Evolutionary conservation across 2,797 vertebrate species (phyloP), one percentile per base, ranked within the genome.

Genomic region (Cirrhinus mrigala): DNA sequence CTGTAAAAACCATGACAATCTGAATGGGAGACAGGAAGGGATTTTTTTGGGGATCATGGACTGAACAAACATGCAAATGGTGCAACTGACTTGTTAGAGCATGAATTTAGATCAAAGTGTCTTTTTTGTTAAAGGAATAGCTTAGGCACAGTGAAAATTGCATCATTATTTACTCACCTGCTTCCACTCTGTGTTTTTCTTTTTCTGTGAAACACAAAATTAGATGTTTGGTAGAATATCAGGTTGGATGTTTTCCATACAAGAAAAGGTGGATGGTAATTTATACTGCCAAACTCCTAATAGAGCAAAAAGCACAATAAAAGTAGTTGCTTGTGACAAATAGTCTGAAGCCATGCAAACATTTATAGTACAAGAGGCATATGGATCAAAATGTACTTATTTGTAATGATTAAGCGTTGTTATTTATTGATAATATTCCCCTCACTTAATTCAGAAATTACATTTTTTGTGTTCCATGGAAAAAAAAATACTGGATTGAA

Each of bases 31-130:
- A 6, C 37, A 78, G 56, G 73, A 83, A 76, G 73, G 80, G 73
- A 68, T 83, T 83, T 74, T 46, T 66, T 46, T 24, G 76, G 60
- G 60, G 71, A 66, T 76, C 60, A 66, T 22, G 12, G 58, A 40
- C 82, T 83, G 60, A 54, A 66, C 60, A 68, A 83, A 50, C 54
- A 73, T 60, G 37, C 69, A 73, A 54, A 75, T 68, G 48, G 33
- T 10, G 46, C 29, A 68, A 18, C 20, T 50, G 56, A 54, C 73
- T 64, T 74, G 44, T 64, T 44, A 33, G 9, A 40, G 60, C 58
- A 83, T 40, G 46, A 44, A 40, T 83, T 64, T 64, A 48, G 33
- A 81, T 81, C 10, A 46, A 20, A 52, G 82, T 75, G 48, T 6
- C 20, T 62, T 33, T 62, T 74, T 64, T 66, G 11, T 29, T 29